Evolutionary conservation across 30 jellyfish, hydroid and myxozoan genomes (phyloP).

Genomic region (Cassiopea xamachana): DNA sequence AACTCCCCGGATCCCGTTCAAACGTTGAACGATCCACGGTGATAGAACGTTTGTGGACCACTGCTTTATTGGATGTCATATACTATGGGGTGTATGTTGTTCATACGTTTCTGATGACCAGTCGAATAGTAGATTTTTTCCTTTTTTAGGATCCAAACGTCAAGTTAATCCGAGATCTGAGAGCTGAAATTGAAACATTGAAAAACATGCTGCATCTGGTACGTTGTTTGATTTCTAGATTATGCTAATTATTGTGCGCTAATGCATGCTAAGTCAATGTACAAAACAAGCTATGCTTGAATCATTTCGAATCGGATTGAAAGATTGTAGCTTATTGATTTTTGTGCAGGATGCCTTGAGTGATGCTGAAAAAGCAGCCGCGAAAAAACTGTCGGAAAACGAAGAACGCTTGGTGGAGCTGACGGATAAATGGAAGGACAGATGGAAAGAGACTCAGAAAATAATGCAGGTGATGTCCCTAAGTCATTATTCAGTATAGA

Average conservation of each 20-base stretch:
- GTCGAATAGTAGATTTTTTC: not conserved
- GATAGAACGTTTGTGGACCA: no score
- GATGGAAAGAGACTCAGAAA: conserved; percentile 99
- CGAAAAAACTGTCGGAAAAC: conserved; percentile 86
- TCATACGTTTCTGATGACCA: not conserved
- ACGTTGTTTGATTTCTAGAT: conserved; percentile 14
- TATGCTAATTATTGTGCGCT: not conserved
- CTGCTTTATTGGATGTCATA: no score
- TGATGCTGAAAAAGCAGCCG: conserved; percentile 98
- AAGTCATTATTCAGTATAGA: not conserved
- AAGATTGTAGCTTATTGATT: no score
- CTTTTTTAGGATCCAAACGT: conserved; percentile 91
- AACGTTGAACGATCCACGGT: no score
- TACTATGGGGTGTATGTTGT: no score
- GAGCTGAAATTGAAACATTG: conserved; percentile 89
- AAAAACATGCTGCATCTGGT: conserved; percentile 85
- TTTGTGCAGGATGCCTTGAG: conserved; percentile 83
- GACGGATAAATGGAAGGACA: conserved; percentile 98
- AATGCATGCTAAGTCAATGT: not conserved
- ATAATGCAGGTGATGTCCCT: conserved; percentile 87
- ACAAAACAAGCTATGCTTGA: not conserved
- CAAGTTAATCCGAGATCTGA: conserved; percentile 86
- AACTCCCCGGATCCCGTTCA: no score
- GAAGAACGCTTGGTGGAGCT: conserved; percentile 96
- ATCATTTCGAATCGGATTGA: no score